Conservation (phyloP, 2,797 vertebrate genomes). For the Acipenser ruthenus region DNA sequence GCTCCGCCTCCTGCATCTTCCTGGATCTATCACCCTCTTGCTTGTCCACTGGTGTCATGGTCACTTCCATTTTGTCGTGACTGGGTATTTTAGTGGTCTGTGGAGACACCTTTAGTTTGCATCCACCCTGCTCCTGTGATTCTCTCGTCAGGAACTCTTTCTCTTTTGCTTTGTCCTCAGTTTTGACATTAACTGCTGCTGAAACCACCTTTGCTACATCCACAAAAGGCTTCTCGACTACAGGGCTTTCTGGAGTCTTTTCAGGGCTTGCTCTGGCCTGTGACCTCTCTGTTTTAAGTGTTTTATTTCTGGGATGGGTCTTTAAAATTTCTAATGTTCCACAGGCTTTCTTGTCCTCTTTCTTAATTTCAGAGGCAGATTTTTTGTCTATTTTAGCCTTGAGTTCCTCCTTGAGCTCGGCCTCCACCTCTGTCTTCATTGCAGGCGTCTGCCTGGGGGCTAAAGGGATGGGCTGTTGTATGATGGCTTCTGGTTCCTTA, state of each 20-base stretch:
- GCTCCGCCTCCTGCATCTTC: too few species aligned
- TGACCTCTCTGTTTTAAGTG: not conserved
- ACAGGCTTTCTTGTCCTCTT: conserved; percentile 1
- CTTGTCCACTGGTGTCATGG: not conserved
- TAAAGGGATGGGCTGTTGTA: conserved; percentile 23
- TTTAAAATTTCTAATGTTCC: conserved; percentile 16
- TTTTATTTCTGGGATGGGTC: conserved; percentile 10
- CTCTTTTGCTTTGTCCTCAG: not conserved
- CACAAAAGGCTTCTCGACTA: not conserved
- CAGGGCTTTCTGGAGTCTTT: conserved; percentile 2
- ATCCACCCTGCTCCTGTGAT: conserved; percentile 27
- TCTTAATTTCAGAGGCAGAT: not conserved
- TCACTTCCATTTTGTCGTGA: conserved; percentile 26
- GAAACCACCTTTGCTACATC: conserved; percentile 16
- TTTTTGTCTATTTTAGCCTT: not conserved
- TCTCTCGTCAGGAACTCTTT: conserved; percentile 16
- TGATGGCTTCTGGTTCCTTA: conserved; percentile 39
- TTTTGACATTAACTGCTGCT: not conserved
- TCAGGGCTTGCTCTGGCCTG: not conserved
- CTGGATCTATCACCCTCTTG: too few species aligned
- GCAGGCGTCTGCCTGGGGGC: conserved; percentile 18
- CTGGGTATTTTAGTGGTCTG: conserved; percentile 18
- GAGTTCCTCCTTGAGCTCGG: conserved; percentile 3
- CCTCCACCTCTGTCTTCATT: conserved; percentile 32
- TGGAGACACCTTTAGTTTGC: conserved; percentile 21